Evolutionary conservation across 2,797 vertebrate species (phyloP), one percentile per base, ranked within the genome.

Genomic region (Yasuhikotakia modesta): DNA sequence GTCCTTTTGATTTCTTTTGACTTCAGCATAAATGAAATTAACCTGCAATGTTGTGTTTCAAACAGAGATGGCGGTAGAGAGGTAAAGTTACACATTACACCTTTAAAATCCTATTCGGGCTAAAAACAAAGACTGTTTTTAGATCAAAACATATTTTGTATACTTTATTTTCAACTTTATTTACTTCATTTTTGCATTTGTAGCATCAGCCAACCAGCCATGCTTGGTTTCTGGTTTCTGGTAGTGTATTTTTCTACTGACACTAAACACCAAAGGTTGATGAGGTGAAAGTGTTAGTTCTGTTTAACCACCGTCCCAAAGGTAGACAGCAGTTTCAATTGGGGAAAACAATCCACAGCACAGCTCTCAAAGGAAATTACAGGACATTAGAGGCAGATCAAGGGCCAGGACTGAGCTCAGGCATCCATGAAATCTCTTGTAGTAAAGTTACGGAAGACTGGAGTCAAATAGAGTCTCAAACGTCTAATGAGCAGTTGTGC

Each of bases 281-380:
- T 32, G 6, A 5, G 8, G 58, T n/a, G 27, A 63, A 63, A 60
- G 27, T 32, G 64, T 39, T 39, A 8, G 35, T 46, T 66, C 4
- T 39, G 12, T 74, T 75, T 57, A 57, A 22, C 32, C 5, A 5
- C 19, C 70, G 24, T 70, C 55, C 45, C 24, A 16, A 52, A 61
- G 5, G 57, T 69, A 55, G 12, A 30, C 4, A 63, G 46, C 55
- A 24, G 53, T 46, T 84, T 85, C 85, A 75, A 87, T 82, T 87
- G 85, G 81, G 78, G 81, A 46, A 79, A 86, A 88, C 87, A 89
- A 85, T 83, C 67, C 81, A 86, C 81, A 84, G 78, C 43, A 53
- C 86, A 86, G 70, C 65, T 68, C 86, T 89, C 88, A 90, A 89
- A 88, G 86, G 87, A 88, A 89, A 91, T 90, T 87, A 90, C 85